Conservation (phyloP, 2,888 invertebrate species). For the Drosophila lacicola region DNA sequence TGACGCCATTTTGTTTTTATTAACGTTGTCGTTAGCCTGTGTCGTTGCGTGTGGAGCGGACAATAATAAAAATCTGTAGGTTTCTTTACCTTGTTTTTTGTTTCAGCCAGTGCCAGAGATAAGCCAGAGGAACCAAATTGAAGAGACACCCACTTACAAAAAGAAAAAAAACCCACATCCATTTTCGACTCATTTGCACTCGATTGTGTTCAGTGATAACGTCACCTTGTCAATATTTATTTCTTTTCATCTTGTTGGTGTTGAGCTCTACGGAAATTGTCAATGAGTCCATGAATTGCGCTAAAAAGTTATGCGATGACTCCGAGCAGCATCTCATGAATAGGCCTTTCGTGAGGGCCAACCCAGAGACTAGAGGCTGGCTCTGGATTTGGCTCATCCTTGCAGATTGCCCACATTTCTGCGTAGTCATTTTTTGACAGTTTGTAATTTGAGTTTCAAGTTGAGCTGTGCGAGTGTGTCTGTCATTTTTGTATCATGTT, state of each 20-base stretch:
- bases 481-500: constrained; percentile 36
- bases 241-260: background rate
- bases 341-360: constrained; percentile 39
- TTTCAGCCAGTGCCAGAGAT: background rate
- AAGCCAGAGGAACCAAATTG: background rate
- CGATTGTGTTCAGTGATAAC: constrained; percentile 50
- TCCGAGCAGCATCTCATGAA: constrained; percentile 47
- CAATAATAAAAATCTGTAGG: constrained; percentile 14
- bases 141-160: background rate
- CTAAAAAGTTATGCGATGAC: constrained; percentile 23
- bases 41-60: constrained; percentile 16
- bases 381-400: constrained; percentile 25
- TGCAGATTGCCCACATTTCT: constrained; percentile 29
- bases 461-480: constrained; percentile 20
- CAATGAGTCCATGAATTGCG: constrained; percentile 46
- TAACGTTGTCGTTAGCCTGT: constrained; percentile 29
- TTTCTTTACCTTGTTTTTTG: background rate
- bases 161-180: background rate
- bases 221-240: constrained; percentile 47
- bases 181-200: constrained; percentile 56
- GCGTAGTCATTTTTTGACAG: constrained; percentile 58
- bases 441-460: constrained; percentile 55
- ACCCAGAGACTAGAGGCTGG: constrained; percentile 19
- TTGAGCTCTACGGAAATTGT: constrained; percentile 30
- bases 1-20: constrained; percentile 50